Conservation (phyloP, 2,113 vertebrate genomes). For the Ptyas mucosa region DNA sequence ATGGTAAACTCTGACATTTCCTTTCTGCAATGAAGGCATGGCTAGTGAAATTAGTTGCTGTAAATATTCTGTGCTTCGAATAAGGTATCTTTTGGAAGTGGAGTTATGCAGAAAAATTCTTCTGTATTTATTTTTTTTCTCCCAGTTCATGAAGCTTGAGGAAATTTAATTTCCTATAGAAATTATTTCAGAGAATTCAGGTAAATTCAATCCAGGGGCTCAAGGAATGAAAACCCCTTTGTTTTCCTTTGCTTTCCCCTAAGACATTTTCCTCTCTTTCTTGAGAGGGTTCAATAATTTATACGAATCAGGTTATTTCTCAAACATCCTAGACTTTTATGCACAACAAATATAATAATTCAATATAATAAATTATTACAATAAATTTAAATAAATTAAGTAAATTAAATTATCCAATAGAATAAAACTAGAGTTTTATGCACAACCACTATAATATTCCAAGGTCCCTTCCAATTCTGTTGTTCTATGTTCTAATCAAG, state of each 20-base stretch:
- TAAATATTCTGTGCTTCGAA: background rate
- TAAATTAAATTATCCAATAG: background rate
- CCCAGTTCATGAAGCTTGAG: background rate
- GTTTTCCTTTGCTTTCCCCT: background rate
- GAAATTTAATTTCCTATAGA: background rate
- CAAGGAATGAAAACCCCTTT: background rate
- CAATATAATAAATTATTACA: background rate
- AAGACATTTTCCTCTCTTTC: background rate
- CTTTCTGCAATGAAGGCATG: background rate
- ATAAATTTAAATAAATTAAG: background rate
- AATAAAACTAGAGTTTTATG: background rate
- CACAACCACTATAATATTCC: background rate
- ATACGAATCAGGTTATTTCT: background rate
- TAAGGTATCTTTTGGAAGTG: background rate
- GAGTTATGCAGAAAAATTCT: background rate
- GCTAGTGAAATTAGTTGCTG: background rate
- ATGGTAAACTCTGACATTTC: background rate
- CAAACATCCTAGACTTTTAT: background rate
- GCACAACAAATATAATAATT: background rate
- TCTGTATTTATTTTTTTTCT: background rate
- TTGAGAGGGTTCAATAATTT: background rate
- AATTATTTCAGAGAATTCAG: background rate
- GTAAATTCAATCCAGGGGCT: background rate
- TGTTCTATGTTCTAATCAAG: no score
- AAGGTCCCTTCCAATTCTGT: background rate